Base-by-base conservation (phyloP, 2,113 vertebrate genomes). In the Irena cyanogastra region DNA sequence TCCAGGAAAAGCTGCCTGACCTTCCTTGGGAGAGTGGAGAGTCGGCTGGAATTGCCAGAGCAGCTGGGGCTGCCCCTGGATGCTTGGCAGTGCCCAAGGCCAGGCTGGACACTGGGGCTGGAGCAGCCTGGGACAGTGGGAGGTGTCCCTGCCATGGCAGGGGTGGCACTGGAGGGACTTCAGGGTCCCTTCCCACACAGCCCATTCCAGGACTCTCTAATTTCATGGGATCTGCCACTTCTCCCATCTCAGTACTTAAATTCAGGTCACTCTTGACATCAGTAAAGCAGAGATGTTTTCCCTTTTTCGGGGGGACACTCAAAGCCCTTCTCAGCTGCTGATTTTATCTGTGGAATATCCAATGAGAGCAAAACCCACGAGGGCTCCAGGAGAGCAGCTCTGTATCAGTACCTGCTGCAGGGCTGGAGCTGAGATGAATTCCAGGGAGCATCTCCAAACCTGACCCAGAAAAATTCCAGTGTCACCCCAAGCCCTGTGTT, bases 281-380 rank as follows among this genome's bases (percentile, higher is more conserved):
- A 35, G 26, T 1, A 44, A 49, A 54, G 57, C 5, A 23, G 26
- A 33, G 65, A 18, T 3, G 16, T 6, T 57, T 49, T 11, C 39
- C 52, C n/a, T n/a, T 77, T 68, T 13, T 8, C 54, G 31, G 27
- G 35, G 2, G 6, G 49, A 30, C 28, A 10, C 69, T 30, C 50
- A 3, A n/a, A 81, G 44, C 35, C 49, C 21, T 59, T 21, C 28
- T 6, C 12, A 56, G 56, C 1, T 21, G 39, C 76, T 45, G 12
- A 1, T 10, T 3, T 16, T 8, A 22, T 11, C 33, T 27, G 44
- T 53, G 49, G 28, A 30, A 30, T 5, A 28, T 8, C 10, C 24
- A 13, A 5, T 0, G 4, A 15, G 18, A 65, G 31, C 52, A 18
- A 37, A 37, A 37, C 3, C 8, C 37, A 4, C 1, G 1, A 16